Evolutionary conservation across 2,113 vertebrate species (phyloP).

Genomic region (Anolis carolinensis): DNA sequence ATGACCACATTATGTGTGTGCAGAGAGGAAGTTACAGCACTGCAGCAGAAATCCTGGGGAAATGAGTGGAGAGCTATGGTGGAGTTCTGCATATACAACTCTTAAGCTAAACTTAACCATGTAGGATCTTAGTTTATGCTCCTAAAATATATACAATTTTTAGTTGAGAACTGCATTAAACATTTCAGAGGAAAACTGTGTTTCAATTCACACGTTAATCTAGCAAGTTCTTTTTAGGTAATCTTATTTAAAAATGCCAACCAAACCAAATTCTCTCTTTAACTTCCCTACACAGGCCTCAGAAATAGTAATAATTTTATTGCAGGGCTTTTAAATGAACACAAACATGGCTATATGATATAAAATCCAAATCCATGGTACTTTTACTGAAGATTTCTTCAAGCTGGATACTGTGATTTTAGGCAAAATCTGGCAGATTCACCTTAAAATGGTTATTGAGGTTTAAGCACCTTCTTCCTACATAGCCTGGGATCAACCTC

Average conservation of each 20-base stretch:
- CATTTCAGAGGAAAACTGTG: background rate
- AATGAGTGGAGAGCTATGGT: too few species aligned
- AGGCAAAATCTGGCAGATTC: background rate
- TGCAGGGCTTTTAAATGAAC: background rate
- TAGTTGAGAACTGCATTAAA: background rate
- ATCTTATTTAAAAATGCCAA: background rate
- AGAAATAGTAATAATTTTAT: background rate
- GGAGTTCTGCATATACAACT: too few species aligned
- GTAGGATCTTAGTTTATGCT: too few species aligned
- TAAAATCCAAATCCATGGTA: background rate
- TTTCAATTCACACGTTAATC: background rate
- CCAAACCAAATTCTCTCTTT: background rate
- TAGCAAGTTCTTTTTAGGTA: background rate
- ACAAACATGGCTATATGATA: background rate
- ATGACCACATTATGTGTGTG: too few species aligned
- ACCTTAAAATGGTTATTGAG: background rate
- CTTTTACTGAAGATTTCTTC: background rate
- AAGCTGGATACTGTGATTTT: background rate
- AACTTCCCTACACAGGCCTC: background rate
- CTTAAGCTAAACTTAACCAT: too few species aligned
- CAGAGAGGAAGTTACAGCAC: too few species aligned
- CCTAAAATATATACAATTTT: too few species aligned
- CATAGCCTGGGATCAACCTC: constrained; percentile 32
- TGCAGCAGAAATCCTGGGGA: too few species aligned
- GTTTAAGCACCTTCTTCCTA: constrained; percentile 49